Conservation (phyloP, 2,888 invertebrate species). For the Cryptops parisi region DNA sequence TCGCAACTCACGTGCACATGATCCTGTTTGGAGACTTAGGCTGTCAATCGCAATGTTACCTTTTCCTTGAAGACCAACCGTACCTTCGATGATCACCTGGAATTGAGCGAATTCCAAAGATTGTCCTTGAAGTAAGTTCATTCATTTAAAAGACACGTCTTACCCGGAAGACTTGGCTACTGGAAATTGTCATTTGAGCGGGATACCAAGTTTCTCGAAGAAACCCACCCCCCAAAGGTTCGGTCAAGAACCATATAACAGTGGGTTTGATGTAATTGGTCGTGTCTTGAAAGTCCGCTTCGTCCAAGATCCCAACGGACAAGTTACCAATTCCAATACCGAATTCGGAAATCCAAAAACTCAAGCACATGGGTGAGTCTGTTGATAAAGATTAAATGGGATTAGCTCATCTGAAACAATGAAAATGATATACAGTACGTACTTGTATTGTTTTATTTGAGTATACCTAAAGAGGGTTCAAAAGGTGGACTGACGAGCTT, state of each 20-base stretch:
- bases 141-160: too few relatives aligned
- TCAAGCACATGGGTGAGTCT: constrained; percentile 13
- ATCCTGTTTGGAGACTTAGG: constrained; percentile 39
- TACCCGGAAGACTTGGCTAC: not conserved
- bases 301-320: constrained; percentile 7
- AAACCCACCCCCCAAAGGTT: constrained; percentile 8
- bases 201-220: constrained; percentile 9
- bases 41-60: constrained; percentile 45
- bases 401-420: too few relatives aligned
- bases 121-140: too few relatives aligned
- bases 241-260: constrained; percentile 3
- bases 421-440: too few relatives aligned
- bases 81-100: constrained; percentile 40
- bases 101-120: constrained; percentile 17
- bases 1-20: constrained; percentile 38
- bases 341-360: constrained; percentile 17
- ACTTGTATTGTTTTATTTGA: not conserved
- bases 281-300: too few relatives aligned
- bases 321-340: constrained; percentile 15
- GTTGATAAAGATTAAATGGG: too few relatives aligned
- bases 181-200: constrained; percentile 7
- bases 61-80: constrained; percentile 39
- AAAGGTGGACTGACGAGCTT: constrained; percentile 25
- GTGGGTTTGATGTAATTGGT: not conserved
- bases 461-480: constrained; percentile 7